Conservation (phyloP, 2,888 invertebrate species). For the Seira ritae region DNA sequence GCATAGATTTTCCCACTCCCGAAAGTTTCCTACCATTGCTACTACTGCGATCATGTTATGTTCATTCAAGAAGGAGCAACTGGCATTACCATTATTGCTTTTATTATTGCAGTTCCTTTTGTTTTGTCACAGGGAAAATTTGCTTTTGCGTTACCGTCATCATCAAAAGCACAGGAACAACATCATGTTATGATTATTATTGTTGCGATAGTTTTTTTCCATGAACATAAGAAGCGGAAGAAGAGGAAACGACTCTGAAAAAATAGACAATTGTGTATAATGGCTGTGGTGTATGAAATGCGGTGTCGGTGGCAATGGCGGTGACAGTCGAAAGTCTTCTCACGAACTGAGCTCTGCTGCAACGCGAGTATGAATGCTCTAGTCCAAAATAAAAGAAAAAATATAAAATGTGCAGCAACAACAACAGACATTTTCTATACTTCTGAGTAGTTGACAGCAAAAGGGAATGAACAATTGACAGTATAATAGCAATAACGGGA, state of each 20-base stretch:
- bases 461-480: constrained; percentile 10
- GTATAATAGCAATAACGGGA: constrained; percentile 19
- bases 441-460: background rate
- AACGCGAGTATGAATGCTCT: background rate
- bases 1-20: background rate
- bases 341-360: too few relatives aligned
- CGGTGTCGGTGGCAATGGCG: background rate
- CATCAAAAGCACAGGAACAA: background rate
- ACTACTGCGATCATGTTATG: background rate
- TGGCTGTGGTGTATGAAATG: background rate
- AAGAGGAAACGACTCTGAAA: background rate
- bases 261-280: background rate
- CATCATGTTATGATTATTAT: constrained; percentile 7
- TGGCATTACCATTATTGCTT: constrained; percentile 15
- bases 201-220: background rate
- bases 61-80: constrained; percentile 4
- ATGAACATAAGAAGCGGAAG: background rate
- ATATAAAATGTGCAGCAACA: background rate
- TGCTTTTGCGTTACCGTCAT: constrained; percentile 1
- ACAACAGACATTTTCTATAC: background rate
- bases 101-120: constrained; percentile 6
- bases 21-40: background rate
- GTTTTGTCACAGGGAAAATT: constrained; percentile 4
- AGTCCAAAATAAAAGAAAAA: background rate
- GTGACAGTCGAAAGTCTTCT: background rate